Conservation (phyloP, 2,888 invertebrate species). For the Choreutis nemorana region DNA sequence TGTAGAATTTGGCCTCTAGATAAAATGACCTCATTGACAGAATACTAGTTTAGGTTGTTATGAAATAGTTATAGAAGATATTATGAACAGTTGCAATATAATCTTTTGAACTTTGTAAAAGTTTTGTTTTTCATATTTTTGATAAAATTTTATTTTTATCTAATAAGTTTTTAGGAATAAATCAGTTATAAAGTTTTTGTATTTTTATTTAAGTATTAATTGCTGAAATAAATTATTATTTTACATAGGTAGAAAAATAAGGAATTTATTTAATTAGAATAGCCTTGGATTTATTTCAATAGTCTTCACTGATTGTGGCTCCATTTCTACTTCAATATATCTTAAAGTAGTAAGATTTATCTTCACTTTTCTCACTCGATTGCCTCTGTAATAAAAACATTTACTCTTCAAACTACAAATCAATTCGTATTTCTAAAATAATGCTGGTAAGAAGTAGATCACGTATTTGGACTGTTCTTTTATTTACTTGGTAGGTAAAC, state of each 20-base stretch:
- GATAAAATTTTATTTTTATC: conserved; percentile 1
- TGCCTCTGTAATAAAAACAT: too few species aligned
- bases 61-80: neutral
- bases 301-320: conserved; percentile 46
- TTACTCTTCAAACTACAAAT: too few species aligned
- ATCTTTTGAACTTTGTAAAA: too few species aligned
- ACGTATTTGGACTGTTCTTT: too few species aligned
- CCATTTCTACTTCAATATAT: conserved; percentile 34
- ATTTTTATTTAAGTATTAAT: neutral
- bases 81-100: neutral
- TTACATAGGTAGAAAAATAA: neutral
- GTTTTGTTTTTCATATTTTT: conserved; percentile 1
- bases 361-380: too few species aligned
- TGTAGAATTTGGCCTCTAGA: conserved; percentile 80
- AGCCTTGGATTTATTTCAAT: conserved; percentile 41
- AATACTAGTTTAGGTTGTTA: conserved; percentile 17
- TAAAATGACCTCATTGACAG: conserved; percentile 43
- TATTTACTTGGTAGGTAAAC: too few species aligned
- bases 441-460: too few species aligned
- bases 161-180: conserved; percentile 2
- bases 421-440: too few species aligned
- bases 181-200: too few species aligned
- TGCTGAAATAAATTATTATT: neutral
- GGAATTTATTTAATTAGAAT: neutral
- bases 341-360: too few species aligned